These are phyloP conservation scores for Volucella inflata DNA, from an alignment of 2,888 invertebrate species.

Conservation along the genomic window DNA sequence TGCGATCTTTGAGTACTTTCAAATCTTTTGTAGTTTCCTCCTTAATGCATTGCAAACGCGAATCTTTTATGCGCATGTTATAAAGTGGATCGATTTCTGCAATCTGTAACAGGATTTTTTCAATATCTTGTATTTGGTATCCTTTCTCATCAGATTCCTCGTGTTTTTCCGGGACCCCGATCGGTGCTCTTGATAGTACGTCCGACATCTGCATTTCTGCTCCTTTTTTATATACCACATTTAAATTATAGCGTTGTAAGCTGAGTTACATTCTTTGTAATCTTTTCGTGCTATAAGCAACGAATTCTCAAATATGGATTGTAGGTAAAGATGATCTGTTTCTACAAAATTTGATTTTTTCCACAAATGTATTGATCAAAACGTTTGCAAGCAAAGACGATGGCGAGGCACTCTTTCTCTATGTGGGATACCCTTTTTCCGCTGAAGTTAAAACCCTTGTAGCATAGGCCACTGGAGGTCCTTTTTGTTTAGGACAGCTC, in stretches of 20 bases:
- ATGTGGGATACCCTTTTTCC: conserved; percentile 11
- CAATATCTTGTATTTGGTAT: conserved; percentile 17
- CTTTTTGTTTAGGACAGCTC: conserved; percentile 6
- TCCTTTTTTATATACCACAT: conserved; percentile 2
- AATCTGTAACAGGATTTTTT: conserved; percentile 23
- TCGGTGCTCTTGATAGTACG: conserved; percentile 19
- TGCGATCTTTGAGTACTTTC: not conserved
- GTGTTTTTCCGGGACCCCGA: not conserved
- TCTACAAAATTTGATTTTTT: not conserved
- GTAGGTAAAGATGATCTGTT: conserved; percentile 3
- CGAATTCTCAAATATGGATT: conserved; percentile 30
- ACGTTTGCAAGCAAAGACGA: conserved; percentile 23
- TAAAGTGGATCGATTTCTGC: conserved; percentile 12
- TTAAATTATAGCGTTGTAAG: conserved; percentile 26
- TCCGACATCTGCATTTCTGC: conserved; percentile 26
- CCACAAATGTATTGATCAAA: conserved; percentile 25
- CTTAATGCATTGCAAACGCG: conserved; percentile 21
- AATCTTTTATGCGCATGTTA: conserved; percentile 13
- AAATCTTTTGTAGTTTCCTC: conserved; percentile 1
- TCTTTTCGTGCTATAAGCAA: not conserved
- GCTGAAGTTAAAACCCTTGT: not conserved
- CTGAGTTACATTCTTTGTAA: conserved; percentile 10
- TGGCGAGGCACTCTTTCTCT: conserved; percentile 13
- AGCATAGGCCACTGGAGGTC: conserved; percentile 6
- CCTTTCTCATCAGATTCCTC: not conserved